Evolutionary conservation across 2,888 invertebrate genomes (phyloP).

Genomic region (Tryphoninae sp.): DNA sequence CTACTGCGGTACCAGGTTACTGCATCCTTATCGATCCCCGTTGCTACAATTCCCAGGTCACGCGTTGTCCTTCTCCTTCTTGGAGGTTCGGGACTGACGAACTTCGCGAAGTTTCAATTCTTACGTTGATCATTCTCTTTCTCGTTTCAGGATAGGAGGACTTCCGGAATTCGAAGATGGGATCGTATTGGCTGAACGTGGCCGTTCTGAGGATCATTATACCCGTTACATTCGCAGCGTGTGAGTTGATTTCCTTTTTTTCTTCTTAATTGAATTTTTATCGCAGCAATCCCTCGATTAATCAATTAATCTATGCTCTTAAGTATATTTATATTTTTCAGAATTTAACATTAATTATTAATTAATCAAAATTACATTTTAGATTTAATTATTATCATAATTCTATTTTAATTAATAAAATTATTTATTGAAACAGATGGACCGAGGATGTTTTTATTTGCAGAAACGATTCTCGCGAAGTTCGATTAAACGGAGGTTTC

Average conservation of each 20-base stretch:
- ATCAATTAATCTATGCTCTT: too few species aligned
- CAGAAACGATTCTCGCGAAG: not conserved
- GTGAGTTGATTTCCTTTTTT: constrained; percentile 79
- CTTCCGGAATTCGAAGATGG: constrained; percentile 77
- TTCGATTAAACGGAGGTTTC: not conserved
- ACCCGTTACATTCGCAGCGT: constrained; percentile 82
- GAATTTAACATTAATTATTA: constrained; percentile 4
- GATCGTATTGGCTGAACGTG: constrained; percentile 81
- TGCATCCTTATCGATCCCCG: constrained; percentile 59
- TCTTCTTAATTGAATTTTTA: not conserved
- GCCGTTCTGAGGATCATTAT: constrained; percentile 82
- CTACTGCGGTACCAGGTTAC: constrained; percentile 62
- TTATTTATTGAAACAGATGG: too few species aligned
- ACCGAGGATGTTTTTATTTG: not conserved
- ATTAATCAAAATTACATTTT: not conserved
- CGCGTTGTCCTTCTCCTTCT: not conserved
- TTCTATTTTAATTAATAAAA: not conserved
- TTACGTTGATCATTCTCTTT: not conserved
- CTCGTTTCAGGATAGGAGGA: constrained; percentile 70
- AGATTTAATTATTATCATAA: not conserved
- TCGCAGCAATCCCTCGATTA: too few species aligned
- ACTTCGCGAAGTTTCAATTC: constrained; percentile 24
- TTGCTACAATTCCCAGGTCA: constrained; percentile 4
- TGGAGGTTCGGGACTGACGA: not conserved
- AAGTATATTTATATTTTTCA: too few species aligned